Evolutionary conservation across 2,888 invertebrate genomes (phyloP), one percentile per base, ranked within the genome.

Genomic region (Lysandra bellargus): DNA sequence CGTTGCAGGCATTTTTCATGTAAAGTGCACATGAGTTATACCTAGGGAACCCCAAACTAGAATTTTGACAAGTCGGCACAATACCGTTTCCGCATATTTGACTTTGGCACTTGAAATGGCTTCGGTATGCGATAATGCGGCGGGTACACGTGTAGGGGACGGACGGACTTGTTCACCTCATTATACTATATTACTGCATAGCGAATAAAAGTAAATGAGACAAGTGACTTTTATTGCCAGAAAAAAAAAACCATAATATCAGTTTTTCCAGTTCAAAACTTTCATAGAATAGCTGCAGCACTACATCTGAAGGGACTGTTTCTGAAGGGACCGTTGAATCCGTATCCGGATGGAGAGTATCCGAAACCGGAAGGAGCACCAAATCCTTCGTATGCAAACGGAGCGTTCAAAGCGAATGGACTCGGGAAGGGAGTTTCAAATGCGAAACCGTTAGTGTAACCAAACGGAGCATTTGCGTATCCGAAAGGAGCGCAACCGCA

Each of bases 1-100:
- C 2, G 44, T 44, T 44, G 44, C 4, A 4, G 23, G 23, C 23
- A 3, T 7, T 44, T 44, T 44, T 44, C 40, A 40, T 1, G 40
- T 6, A 23, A 23, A 23, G 23, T 23, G 40, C 6, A 40, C 40
- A 7, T 44, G 7, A 33, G 33, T 1, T 40, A 49, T 49, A n/a
- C 6, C 33, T 5, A 33, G 78, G 61, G 80, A 69, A 79, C 80
- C 80, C 81, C 57, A 79, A 74, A 75, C 64, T 53, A 30, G 23
- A 53, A 60, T 77, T 78, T 78, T 78, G 80, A 85, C 84, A 85
- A 84, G 81, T 85, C 84, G 79, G 79, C 85, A 82, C 81, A 78
- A 82, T 78, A 80, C 79, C 80, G 84, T 92, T 91, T 92, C 92
- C 92, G 92, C 91, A 91, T 92, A 88, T 86, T 90, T 90, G 85